Conservation (phyloP, 2,797 vertebrate genomes). For the Oryzias sinensis region DNA sequence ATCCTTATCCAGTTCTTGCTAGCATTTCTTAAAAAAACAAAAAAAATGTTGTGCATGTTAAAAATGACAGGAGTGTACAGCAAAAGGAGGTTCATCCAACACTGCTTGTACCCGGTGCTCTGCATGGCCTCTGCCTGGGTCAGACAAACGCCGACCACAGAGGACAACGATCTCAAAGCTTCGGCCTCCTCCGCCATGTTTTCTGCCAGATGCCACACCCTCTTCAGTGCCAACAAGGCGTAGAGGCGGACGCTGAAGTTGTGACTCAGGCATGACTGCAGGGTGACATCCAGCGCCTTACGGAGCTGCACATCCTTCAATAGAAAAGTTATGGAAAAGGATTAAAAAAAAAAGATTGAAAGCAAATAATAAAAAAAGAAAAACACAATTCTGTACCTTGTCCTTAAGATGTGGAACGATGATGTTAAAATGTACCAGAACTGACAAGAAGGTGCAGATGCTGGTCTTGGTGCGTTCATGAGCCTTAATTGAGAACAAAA, state of each 20-base stretch:
- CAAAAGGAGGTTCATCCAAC: too few relatives aligned
- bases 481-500: conserved; percentile 61
- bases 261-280: conserved; percentile 93
- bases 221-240: conserved; percentile 88
- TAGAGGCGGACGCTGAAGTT: conserved; percentile 95
- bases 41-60: conserved; percentile 6
- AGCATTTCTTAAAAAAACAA: conserved; percentile 81
- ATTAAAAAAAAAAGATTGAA: not conserved
- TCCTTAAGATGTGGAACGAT: conserved; percentile 80
- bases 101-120: conserved; percentile 77
- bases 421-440: conserved; percentile 87
- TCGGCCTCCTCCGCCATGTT: conserved; percentile 41
- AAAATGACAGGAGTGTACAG: not conserved
- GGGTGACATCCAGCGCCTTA: conserved; percentile 80
- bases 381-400: conserved; percentile 72
- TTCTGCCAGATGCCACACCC: conserved; percentile 84
- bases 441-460: conserved; percentile 90
- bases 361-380: not conserved
- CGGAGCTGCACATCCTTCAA: conserved; percentile 72
- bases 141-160: conserved; percentile 86
- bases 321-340: conserved; percentile 1
- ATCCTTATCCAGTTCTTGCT: conserved; percentile 93
- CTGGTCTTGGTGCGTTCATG: conserved; percentile 91
- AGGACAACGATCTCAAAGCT: conserved; percentile 76
- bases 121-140: conserved; percentile 88